phyloP scores from a whole-genome alignment of 2,888 invertebrate genomes.

The Pteria penguin region DNA sequence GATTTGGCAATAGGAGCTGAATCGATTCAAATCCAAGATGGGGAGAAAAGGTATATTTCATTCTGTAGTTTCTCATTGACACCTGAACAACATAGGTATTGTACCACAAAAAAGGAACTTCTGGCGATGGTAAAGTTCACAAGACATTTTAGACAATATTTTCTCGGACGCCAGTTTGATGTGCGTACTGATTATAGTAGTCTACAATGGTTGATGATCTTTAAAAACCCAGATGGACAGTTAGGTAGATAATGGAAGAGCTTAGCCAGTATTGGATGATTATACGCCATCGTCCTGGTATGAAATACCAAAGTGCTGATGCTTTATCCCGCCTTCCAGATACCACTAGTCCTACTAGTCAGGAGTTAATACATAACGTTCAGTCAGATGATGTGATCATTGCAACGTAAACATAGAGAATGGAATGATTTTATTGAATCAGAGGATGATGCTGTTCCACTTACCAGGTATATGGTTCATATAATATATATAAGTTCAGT shows the following conservation, averaged over 20 bases:
- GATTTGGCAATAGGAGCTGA: slow-evolving; percentile 50
- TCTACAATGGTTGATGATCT: no score
- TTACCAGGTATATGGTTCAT: not conserved
- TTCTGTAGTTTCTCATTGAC: slow-evolving; percentile 45
- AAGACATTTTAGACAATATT: no score
- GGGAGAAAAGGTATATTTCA: slow-evolving; percentile 45
- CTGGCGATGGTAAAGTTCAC: no score
- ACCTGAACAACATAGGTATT: no score
- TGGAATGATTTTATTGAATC: slow-evolving; percentile 2
- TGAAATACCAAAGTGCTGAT: slow-evolving; percentile 38
- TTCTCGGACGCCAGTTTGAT: slow-evolving; percentile 37
- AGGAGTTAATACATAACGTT: not conserved
- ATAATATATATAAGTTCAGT: not conserved
- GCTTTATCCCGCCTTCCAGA: slow-evolving; percentile 20
- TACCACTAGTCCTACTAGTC: not conserved
- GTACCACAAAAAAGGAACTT: slow-evolving; percentile 50
- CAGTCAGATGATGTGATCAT: slow-evolving; percentile 18
- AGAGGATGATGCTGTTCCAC: not conserved
- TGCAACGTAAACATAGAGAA: slow-evolving; percentile 11
- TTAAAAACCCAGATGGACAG: no score
- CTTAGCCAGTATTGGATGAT: slow-evolving; percentile 48
- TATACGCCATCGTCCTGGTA: slow-evolving; percentile 25
- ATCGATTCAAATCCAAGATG: slow-evolving; percentile 49
- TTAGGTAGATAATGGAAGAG: no score
- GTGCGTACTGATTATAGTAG: slow-evolving; percentile 51